Evolutionary conservation across 2,888 invertebrate species (phyloP).

Genomic region (Myopa tessellatipennis): DNA sequence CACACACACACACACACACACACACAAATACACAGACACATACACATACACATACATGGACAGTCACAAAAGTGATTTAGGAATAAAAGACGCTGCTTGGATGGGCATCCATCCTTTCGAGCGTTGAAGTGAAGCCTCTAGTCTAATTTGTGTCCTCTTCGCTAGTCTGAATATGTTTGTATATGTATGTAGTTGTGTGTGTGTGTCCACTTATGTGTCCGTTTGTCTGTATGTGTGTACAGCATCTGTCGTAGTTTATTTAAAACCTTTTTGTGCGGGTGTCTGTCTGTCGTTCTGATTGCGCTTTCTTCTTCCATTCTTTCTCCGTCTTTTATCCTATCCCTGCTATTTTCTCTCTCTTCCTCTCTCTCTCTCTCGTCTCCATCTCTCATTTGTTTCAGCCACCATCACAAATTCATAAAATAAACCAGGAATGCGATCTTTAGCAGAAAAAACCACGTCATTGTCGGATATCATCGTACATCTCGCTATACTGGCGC

Average conservation of each 20-base stretch:
- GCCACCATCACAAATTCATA: neutral
- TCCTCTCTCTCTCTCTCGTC: neutral
- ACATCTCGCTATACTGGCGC: conserved; percentile 8
- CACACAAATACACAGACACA: neutral
- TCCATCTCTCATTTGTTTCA: neutral
- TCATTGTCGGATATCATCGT: neutral
- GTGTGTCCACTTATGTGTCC: neutral
- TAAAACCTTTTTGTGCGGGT: conserved; percentile 22
- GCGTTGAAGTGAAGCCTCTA: neutral
- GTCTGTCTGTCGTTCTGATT: neutral
- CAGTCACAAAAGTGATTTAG: neutral
- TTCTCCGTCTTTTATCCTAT: neutral
- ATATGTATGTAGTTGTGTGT: neutral
- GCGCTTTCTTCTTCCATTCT: neutral
- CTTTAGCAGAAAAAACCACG: neutral
- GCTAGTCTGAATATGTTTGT: neutral
- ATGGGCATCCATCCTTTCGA: neutral
- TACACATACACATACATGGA: neutral
- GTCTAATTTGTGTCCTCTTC: conserved; percentile 18
- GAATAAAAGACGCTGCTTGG: conserved; percentile 11
- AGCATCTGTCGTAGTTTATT: conserved; percentile 10
- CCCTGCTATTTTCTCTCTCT: neutral
- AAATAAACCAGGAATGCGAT: neutral
- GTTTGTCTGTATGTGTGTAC: neutral
- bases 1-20: neutral